Evolutionary conservation across 1,140 invertebrate species (phyloP), one percentile per base, ranked within the genome.

Genomic region (Drosophila punjabiensis): DNA sequence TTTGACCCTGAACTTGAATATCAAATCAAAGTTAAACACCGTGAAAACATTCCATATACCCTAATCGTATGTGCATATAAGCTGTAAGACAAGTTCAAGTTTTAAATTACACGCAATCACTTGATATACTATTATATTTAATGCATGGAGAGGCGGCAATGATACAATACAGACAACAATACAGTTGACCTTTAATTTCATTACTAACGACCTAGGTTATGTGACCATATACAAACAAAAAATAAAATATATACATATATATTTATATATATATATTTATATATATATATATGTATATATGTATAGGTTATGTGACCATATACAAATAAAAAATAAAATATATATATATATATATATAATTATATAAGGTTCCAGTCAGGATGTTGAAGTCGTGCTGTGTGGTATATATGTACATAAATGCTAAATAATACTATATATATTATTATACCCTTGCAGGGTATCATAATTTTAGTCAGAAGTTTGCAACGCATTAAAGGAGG

Each of bases 1-100:
- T 61, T 45, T 5, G 53, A 70, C 86, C 76, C 60, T 89, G 86
- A 89, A 89, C 86, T 89, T 74, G 66, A 47, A 43, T 30, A 73
- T 59, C 55, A 70, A 35, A 48, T 20, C 18, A 47, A 65, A 41
- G 30, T 32, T 35, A 60, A 65, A 33, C 33, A 39, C 30, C 24
- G 37, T 20, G 13, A 45, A 68, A 43, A 70, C n/a, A 53, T 48
- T n/a, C 20, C 66, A 48, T 43, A 48, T 50, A 30, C 52, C 69
- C 37, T 71, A 73, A 50, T 33, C 39, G 18, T 24, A 56, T 10
- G 32, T 56, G 30, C 50, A 56, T 39, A 39, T 56, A 59, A 70
- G 50, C 14, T 16, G 66, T 68, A 18, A 53, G 69, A 11, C 33
- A 59, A 59, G 52, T 68, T 11, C 30, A 7, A 53, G 63, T 70